A percentile compares a stretch with the other conserved stretches of the same genome.
phyloP scores from a whole-genome alignment of 1,140 invertebrate species.

The Hycleus cichorii region DNA sequence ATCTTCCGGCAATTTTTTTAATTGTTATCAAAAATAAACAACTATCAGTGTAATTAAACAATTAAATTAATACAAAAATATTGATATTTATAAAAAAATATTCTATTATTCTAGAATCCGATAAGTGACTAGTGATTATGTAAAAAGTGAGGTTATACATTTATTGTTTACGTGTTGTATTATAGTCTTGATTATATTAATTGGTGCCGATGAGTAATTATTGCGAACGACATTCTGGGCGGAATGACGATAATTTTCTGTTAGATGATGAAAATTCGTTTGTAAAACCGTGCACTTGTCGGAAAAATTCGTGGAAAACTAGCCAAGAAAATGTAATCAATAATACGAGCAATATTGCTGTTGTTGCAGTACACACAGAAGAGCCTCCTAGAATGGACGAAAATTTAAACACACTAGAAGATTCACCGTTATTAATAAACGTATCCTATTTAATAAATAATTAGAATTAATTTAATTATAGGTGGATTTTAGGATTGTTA shows the following conservation, averaged over 20 bases:
- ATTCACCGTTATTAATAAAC: conserved; percentile 30
- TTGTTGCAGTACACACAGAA: too few species aligned
- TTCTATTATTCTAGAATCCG: too few species aligned
- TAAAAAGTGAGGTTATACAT: too few species aligned
- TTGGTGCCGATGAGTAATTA: not conserved
- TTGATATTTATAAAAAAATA: too few species aligned
- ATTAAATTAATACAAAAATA: too few species aligned
- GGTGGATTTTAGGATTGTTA: conserved; percentile 21
- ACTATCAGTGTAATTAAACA: too few species aligned
- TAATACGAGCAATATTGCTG: too few species aligned
- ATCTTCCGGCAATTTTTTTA: too few species aligned
- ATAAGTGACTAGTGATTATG: too few species aligned
- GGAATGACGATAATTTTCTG: conserved; percentile 4
- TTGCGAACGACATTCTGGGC: conserved; percentile 6
- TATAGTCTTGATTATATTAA: not conserved
- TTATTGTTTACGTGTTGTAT: too few species aligned
- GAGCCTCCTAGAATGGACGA: conserved; percentile 7
- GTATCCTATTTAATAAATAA: conserved; percentile 11
- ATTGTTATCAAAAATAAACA: too few species aligned
- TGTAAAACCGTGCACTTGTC: not conserved
- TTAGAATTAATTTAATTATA: conserved; percentile 4
- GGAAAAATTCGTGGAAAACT: not conserved
- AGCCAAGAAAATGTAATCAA: too few species aligned
- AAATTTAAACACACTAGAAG: conserved; percentile 24
- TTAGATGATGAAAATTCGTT: conserved; percentile 10